phyloP scores from a whole-genome alignment of 2,888 invertebrate species.

The Polydrusus cervinus region DNA sequence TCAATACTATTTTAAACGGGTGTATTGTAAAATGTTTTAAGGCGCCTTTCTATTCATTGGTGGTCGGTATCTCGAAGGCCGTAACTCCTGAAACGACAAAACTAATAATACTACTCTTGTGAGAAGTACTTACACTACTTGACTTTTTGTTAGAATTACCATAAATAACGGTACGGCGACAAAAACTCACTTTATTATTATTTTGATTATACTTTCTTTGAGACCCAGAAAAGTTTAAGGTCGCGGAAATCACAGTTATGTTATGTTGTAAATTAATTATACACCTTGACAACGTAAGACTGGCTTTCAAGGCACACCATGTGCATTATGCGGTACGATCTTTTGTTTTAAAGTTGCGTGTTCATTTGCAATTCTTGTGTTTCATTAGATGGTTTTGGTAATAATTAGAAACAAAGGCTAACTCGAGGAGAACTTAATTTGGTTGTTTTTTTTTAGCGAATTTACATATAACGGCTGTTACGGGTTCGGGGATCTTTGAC shows the following conservation, averaged over 20 bases:
- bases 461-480: neutral
- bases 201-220: slow-evolving; percentile 22
- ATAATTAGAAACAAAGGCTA: neutral
- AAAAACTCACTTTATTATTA: slow-evolving; percentile 8
- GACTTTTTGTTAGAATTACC: too few species aligned
- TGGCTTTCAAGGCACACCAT: slow-evolving; percentile 5
- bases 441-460: neutral
- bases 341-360: slow-evolving; percentile 17
- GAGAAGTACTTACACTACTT: too few species aligned
- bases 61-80: too few species aligned
- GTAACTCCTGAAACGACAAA: neutral
- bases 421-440: neutral
- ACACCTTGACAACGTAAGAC: slow-evolving; percentile 21
- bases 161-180: too few species aligned
- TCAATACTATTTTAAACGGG: too few species aligned
- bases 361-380: neutral
- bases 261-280: slow-evolving; percentile 16
- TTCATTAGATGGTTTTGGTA: neutral
- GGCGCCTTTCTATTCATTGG: too few species aligned
- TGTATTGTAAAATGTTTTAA: too few species aligned
- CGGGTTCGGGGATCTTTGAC: neutral
- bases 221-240: slow-evolving; percentile 26
- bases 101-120: neutral
- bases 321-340: slow-evolving; percentile 10
- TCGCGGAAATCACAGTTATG: slow-evolving; percentile 27